These are phyloP conservation scores for Palloptera scutellata DNA, from an alignment of 2,888 invertebrate genomes.

Conservation along the genomic window DNA sequence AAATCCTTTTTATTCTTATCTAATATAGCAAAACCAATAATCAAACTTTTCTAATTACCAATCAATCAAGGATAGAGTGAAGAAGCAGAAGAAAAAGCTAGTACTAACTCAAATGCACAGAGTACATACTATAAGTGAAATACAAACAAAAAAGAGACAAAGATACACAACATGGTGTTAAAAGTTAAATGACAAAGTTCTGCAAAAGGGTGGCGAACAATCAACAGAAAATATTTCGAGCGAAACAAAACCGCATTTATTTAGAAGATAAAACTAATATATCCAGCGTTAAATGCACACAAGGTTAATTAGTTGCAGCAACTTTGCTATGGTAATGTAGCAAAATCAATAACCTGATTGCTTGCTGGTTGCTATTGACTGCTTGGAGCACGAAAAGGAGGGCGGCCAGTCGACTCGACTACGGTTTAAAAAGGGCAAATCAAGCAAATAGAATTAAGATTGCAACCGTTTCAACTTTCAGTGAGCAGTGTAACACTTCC, in stretches of 20 bases:
- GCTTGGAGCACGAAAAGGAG: not conserved
- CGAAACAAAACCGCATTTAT: not conserved
- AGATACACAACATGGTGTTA: too few relatives aligned
- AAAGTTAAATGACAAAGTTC: too few relatives aligned
- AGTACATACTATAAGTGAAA: too few relatives aligned
- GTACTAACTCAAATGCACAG: not conserved
- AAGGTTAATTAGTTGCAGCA: not conserved
- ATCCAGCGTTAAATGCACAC: not conserved
- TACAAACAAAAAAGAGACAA: not conserved
- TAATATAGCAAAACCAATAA: not conserved
- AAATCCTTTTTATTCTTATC: too few relatives aligned
- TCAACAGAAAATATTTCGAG: not conserved
- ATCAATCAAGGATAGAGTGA: conserved; percentile 3
- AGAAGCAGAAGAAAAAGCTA: conserved; percentile 8
- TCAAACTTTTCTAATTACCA: conserved; percentile 19
- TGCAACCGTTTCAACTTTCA: too few relatives aligned
- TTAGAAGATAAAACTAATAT: not conserved
- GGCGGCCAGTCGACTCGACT: not conserved
- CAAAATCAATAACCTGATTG: not conserved
- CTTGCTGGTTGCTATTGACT: not conserved
- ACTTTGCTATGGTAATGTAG: not conserved
- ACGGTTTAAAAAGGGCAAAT: not conserved
- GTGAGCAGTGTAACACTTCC: too few relatives aligned
- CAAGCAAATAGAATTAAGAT: not conserved
- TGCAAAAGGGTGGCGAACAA: not conserved